phyloP scores from a whole-genome alignment of 2,113 vertebrate genomes.

The Ploceus nigricollis region DNA sequence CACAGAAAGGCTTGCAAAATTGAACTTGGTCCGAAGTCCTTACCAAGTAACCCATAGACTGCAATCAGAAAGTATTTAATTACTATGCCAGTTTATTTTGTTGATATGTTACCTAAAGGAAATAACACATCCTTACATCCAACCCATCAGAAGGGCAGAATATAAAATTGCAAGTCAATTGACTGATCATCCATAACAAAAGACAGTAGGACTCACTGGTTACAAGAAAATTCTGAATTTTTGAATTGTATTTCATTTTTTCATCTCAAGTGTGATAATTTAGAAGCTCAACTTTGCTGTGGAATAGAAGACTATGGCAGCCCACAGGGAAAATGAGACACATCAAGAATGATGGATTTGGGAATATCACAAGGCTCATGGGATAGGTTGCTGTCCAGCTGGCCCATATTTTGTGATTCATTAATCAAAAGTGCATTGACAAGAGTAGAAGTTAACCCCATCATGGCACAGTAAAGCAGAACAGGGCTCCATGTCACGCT shows the following conservation, averaged over 20 bases:
- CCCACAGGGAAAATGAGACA: neutral
- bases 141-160: neutral
- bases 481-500: neutral
- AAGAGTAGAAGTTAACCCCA: neutral
- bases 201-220: neutral
- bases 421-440: neutral
- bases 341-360: neutral
- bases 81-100: neutral
- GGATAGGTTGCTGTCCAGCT: neutral
- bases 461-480: neutral
- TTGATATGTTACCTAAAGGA: neutral
- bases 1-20: neutral
- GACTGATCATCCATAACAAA: neutral
- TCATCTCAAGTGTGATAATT: neutral
- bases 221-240: neutral
- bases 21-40: neutral
- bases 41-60: neutral
- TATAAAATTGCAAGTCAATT: neutral
- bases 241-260: neutral
- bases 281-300: neutral
- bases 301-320: neutral
- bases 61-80: neutral
- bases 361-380: neutral
- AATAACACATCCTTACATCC: neutral
- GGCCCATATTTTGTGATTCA: neutral